These are phyloP conservation scores for Calosoma granatense DNA, from an alignment of 1,140 invertebrate species.

Conservation along the genomic window DNA sequence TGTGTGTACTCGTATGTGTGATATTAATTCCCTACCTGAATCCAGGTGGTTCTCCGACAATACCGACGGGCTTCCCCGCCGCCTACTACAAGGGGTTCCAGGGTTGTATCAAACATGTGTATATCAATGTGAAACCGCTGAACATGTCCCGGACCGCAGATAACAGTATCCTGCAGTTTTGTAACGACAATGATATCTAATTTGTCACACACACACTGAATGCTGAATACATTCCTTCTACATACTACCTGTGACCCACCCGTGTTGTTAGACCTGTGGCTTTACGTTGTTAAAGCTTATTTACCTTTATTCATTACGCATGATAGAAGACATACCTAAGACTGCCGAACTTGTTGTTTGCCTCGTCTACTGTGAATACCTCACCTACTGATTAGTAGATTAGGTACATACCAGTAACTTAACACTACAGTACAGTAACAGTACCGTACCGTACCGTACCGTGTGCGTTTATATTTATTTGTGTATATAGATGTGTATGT, in stretches of 20 bases:
- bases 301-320: not conserved
- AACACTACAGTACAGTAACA: too few relatives aligned
- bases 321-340: slow-evolving; percentile 6
- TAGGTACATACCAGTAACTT: not conserved
- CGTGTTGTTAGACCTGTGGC: not conserved
- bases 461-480: slow-evolving; percentile 9
- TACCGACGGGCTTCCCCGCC: slow-evolving; percentile 29
- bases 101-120: slow-evolving; percentile 30
- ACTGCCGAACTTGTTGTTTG: slow-evolving; percentile 2
- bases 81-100: slow-evolving; percentile 33
- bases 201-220: not conserved
- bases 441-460: too few relatives aligned
- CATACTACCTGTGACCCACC: not conserved
- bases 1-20: not conserved
- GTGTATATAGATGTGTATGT: slow-evolving; percentile 4
- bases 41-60: slow-evolving; percentile 26
- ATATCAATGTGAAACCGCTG: slow-evolving; percentile 28
- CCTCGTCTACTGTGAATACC: not conserved
- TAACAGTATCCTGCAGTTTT: slow-evolving; percentile 28
- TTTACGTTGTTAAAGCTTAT: slow-evolving; percentile 3
- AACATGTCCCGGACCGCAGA: slow-evolving; percentile 28
- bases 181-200: slow-evolving; percentile 34
- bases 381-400: not conserved
- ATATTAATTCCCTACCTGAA: not conserved
- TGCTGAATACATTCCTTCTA: not conserved